These are phyloP conservation scores for Periophthalmus magnuspinnatus DNA, from an alignment of 2,797 vertebrate species.

Conservation along the genomic window DNA sequence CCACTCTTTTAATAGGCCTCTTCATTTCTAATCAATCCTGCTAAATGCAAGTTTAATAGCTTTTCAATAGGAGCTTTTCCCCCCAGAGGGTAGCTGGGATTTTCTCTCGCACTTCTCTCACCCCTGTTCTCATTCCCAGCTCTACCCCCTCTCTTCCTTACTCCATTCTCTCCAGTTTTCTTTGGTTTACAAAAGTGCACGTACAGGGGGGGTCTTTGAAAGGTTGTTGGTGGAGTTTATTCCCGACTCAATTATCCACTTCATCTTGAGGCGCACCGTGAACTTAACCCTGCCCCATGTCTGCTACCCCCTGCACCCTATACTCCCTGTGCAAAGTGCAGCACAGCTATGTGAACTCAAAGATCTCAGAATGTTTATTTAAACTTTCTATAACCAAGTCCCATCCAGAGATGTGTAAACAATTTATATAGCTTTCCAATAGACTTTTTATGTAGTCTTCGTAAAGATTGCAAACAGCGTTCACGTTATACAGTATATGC, in stretches of 20 bases:
- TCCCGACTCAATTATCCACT: constrained; percentile 83
- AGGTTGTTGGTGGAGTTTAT: constrained; percentile 78
- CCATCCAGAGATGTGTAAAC: constrained; percentile 33
- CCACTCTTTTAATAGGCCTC: constrained; percentile 83
- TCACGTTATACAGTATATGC: constrained; percentile 51
- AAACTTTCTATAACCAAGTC: constrained; percentile 34
- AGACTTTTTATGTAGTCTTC: constrained; percentile 34
- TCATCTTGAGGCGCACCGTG: constrained; percentile 68
- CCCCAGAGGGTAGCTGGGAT: constrained; percentile 75
- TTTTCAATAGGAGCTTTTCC: constrained; percentile 82
- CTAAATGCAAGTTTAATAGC: constrained; percentile 88
- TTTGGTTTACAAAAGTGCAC: constrained; percentile 55
- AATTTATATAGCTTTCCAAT: constrained; percentile 28
- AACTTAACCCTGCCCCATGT: constrained; percentile 49
- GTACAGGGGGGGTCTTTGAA: constrained; percentile 38
- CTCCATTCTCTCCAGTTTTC: constrained; percentile 47
- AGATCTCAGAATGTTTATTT: not conserved
- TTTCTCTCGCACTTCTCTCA: constrained; percentile 64
- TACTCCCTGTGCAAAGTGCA: constrained; percentile 33
- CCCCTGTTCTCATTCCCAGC: constrained; percentile 51
- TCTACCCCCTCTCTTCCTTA: constrained; percentile 42
- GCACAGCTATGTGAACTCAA: constrained; percentile 43
- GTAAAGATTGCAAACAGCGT: constrained; percentile 51
- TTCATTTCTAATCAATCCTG: constrained; percentile 87
- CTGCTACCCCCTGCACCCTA: constrained; percentile 30